These are phyloP conservation scores for Philhelius pedissequus DNA, from an alignment of 2,888 invertebrate genomes.

Conservation along the genomic window DNA sequence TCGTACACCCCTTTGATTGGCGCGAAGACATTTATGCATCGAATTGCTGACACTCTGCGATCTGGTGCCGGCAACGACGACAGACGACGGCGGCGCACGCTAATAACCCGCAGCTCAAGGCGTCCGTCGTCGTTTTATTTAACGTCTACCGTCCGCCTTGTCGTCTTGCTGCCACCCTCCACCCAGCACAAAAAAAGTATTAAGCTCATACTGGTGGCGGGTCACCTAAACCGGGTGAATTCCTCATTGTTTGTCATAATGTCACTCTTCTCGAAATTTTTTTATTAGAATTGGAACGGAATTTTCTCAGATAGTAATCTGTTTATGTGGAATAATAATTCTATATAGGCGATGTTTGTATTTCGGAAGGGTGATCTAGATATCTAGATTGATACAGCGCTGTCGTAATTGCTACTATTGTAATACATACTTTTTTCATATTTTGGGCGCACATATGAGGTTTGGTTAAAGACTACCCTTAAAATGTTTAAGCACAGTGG, in stretches of 20 bases:
- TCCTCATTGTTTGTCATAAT: constrained; percentile 64
- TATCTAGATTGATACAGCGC: background rate
- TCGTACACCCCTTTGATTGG: constrained; percentile 63
- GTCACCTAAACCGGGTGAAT: constrained; percentile 66
- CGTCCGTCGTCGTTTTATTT: constrained; percentile 31
- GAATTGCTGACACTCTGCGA: constrained; percentile 40
- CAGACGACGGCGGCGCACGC: constrained; percentile 9
- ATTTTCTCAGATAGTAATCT: constrained; percentile 59
- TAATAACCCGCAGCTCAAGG: constrained; percentile 65
- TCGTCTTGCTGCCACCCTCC: background rate
- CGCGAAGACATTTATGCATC: constrained; percentile 47
- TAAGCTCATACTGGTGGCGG: background rate
- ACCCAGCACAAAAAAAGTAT: background rate
- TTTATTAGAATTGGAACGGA: constrained; percentile 51
- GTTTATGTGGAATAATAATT: constrained; percentile 18
- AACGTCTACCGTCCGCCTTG: background rate
- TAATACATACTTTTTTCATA: too few species aligned
- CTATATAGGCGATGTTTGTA: constrained; percentile 24
- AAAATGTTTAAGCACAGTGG: too few species aligned
- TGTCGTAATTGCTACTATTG: too few species aligned
- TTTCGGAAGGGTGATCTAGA: constrained; percentile 60
- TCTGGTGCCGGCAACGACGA: constrained; percentile 24
- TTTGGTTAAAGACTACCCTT: too few species aligned
- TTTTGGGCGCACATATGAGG: too few species aligned
- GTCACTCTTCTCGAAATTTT: constrained; percentile 41